These are phyloP conservation scores for Procavia capensis DNA, from an alignment of 2,113 vertebrate species.

Conservation along the genomic window DNA sequence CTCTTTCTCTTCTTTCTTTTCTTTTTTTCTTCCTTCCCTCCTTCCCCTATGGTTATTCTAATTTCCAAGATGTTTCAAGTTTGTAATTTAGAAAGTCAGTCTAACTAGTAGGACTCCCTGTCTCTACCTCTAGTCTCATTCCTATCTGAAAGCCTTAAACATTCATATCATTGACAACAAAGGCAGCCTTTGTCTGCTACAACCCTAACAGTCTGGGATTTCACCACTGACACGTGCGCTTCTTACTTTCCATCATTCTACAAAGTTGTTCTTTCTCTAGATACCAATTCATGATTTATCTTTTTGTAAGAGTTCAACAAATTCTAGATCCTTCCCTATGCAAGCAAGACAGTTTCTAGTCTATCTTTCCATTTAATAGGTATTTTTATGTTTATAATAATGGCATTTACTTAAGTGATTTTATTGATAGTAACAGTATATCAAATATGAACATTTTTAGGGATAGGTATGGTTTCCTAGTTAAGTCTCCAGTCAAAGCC, in stretches of 20 bases:
- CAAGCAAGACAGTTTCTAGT: background rate
- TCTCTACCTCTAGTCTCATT: background rate
- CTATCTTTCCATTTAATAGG: background rate
- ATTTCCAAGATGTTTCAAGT: background rate
- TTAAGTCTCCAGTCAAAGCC: background rate
- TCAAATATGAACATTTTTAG: background rate
- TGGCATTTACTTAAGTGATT: background rate
- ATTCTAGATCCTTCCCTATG: background rate
- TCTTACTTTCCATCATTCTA: background rate
- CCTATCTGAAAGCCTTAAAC: background rate
- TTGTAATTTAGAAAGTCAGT: background rate
- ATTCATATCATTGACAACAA: background rate
- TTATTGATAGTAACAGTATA: background rate
- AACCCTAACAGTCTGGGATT: background rate
- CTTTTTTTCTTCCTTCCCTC: no score
- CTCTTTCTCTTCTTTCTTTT: fast-evolving
- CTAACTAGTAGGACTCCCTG: background rate
- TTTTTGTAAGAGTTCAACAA: background rate
- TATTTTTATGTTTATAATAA: background rate
- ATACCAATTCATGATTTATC: background rate
- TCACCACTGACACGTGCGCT: background rate
- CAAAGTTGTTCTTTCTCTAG: background rate
- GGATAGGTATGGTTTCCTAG: background rate
- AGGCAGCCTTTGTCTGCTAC: background rate
- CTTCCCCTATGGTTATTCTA: background rate